Evolutionary conservation across 64 coral and sea anemone species (phyloP).

Genomic region (Platygyra sinensis): DNA sequence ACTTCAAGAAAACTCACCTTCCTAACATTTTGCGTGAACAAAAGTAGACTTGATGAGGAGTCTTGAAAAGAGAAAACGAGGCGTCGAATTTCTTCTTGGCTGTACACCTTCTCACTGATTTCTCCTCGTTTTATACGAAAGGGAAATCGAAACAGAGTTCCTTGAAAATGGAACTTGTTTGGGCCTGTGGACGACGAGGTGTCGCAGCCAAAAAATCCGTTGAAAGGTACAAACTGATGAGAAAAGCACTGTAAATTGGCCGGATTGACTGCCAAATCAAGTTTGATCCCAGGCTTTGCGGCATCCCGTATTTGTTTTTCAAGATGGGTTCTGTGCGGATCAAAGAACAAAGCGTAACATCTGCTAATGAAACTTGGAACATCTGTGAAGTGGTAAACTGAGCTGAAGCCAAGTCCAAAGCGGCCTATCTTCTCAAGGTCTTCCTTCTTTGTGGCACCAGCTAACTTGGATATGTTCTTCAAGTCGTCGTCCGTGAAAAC

Average conservation of each 20-base stretch:
- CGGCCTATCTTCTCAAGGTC: constrained; percentile 89
- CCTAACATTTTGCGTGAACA: constrained; percentile 83
- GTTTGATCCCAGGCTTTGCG: constrained; percentile 79
- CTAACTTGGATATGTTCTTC: constrained; percentile 82
- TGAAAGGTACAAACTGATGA: constrained; percentile 76
- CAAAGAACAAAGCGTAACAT: constrained; percentile 70
- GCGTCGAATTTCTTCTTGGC: constrained; percentile 28
- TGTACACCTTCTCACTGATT: constrained; percentile 79
- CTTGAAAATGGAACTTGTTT: constrained; percentile 65
- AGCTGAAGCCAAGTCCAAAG: constrained; percentile 95
- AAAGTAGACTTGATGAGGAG: constrained; percentile 68
- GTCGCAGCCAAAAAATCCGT: constrained; percentile 89
- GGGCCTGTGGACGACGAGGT: no score
- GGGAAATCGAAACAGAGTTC: constrained; percentile 88
- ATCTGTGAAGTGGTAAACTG: constrained; percentile 93
- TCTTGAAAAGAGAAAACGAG: constrained; percentile 54
- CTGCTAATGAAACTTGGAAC: constrained; percentile 84
- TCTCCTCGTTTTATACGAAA: constrained; percentile 64
- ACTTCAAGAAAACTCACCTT: constrained; percentile 55
- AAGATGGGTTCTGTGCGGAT: constrained; percentile 78
- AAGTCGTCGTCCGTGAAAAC: constrained; percentile 81
- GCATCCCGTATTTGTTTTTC: constrained; percentile 30
- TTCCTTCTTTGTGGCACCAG: constrained; percentile 89
- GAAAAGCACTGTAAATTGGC: constrained; percentile 53
- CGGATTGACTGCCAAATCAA: constrained; percentile 55